Evolutionary conservation across 2,888 invertebrate species (phyloP), one percentile per base, ranked within the genome.

Genomic region (Agrotis ipsilon): DNA sequence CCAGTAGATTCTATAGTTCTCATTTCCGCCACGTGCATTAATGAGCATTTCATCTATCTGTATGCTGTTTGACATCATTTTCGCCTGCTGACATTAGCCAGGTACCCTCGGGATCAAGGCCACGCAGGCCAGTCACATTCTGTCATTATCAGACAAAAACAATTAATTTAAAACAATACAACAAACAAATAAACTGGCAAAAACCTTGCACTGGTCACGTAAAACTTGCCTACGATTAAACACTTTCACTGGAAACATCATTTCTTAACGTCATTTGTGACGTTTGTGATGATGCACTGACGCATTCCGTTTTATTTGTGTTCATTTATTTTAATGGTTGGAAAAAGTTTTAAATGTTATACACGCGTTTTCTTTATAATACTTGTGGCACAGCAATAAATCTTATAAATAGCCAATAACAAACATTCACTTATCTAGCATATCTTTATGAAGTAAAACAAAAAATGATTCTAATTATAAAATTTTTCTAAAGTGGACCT

Each of bases 71-170:
- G 78, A 81, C 14, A n/a, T 82, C 82, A 81, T 9, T 39, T n/a
- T 11, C n/a, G 4, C 3, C n/a, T n/a, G 16, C 57, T 58, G 48
- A 59, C 54, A 63, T 69, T 45, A 49, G 19, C 21, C 21, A 5
- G 14, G 18, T 39, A 51, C 27, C 60, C 61, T 78, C 75, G 66
- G 78, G 75, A 72, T 54, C 79, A 82, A 84, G 82, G 84, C 43
- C 65, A 48, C 13, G 43, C 2, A 61, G 6, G 19, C 64, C 43
- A 52, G 61, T n/a, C n/a, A 60, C 49, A 57, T 45, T 65, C 59
- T 62, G 55, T 59, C 57, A 57, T 66, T 52, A 67, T 52, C 54
- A 67, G 46, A 62, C 61, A 62, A 62, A n/a, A 64, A 54, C 55
- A 75, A 75, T 79, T 39, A 51, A 74, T 59, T 54, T 66, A 52